phyloP scores from a whole-genome alignment of 2,113 vertebrate genomes.

The Caretta caretta region DNA sequence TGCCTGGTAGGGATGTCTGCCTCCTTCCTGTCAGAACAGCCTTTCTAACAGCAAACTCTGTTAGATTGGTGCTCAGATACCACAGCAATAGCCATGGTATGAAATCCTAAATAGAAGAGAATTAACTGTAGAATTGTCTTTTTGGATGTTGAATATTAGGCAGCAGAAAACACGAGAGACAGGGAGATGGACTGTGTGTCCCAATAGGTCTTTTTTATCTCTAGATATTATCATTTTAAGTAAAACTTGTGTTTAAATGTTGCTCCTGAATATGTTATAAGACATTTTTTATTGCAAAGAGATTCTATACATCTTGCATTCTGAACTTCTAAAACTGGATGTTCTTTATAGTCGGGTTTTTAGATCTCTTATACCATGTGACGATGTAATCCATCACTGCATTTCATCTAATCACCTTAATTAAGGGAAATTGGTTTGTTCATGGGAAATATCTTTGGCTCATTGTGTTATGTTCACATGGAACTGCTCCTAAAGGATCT shows the following conservation, averaged over 20 bases:
- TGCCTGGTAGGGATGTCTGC: no score
- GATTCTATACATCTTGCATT: conserved; percentile 5
- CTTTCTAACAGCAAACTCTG: no score
- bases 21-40: no score
- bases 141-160: no score
- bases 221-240: background rate
- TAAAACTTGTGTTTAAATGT: background rate
- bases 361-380: background rate
- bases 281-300: background rate
- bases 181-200: no score
- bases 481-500: background rate
- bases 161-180: no score
- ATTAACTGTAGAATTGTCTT: no score
- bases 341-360: conserved; percentile 11
- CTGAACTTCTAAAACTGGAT: background rate
- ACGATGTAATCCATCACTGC: background rate
- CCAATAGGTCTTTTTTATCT: no score
- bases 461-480: background rate
- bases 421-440: background rate
- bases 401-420: conserved; percentile 34
- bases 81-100: no score
- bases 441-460: background rate
- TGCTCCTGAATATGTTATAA: background rate
- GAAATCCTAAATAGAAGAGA: no score
- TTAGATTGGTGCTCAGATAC: no score